A percentile compares a stretch with the other conserved stretches of the same genome.
These are phyloP conservation scores for Cherax destructor DNA, from an alignment of 1,140 invertebrate genomes.

Conservation along the genomic window DNA sequence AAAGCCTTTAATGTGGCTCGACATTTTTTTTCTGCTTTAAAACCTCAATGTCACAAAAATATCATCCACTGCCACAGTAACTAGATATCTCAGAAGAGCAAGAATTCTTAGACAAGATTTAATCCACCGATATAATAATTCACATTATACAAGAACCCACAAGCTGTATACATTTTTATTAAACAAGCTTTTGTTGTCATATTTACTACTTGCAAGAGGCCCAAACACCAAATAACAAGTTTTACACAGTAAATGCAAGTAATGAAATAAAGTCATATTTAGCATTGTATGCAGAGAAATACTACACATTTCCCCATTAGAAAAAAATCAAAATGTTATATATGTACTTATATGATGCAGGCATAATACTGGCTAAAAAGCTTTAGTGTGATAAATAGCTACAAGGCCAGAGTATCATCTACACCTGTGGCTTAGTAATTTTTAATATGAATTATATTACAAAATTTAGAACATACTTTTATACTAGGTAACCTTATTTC, in stretches of 20 bases:
- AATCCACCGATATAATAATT: constrained; percentile 39
- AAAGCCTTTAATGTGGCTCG: not conserved
- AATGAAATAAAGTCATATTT: not conserved
- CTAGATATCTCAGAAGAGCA: constrained; percentile 39
- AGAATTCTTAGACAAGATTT: constrained; percentile 33
- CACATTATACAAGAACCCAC: constrained; percentile 63
- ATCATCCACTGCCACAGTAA: constrained; percentile 61
- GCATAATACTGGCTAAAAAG: constrained; percentile 31
- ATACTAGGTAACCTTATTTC: not conserved
- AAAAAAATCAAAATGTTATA: not conserved
- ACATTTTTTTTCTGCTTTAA: not conserved
- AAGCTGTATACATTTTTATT: constrained; percentile 53
- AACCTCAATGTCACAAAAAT: constrained; percentile 23
- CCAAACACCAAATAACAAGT: constrained; percentile 58
- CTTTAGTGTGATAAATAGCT: constrained; percentile 37
- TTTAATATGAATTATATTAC: not conserved
- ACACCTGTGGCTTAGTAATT: not conserved
- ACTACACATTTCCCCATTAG: not conserved
- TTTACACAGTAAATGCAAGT: constrained; percentile 36
- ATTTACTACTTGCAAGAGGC: constrained; percentile 45
- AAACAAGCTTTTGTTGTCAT: constrained; percentile 9
- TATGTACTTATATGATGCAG: constrained; percentile 19
- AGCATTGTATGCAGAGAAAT: not conserved
- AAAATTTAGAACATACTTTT: not conserved
- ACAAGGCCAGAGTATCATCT: constrained; percentile 11